Conservation (phyloP, 2,888 invertebrate species). For the Aplocera efformata region DNA sequence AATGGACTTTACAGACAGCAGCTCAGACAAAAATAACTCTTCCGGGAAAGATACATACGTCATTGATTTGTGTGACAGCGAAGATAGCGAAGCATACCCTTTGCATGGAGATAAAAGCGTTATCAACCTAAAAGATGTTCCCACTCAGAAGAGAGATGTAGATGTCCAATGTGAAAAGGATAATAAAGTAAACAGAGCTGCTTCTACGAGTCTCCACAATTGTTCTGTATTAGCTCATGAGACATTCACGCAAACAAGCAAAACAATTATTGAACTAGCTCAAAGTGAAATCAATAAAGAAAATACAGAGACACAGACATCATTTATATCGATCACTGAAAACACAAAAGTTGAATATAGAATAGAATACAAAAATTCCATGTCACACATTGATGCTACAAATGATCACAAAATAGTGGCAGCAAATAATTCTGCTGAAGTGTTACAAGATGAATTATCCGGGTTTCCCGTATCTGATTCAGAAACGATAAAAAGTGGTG, state of each 20-base stretch:
- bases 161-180: conserved; percentile 26
- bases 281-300: conserved; percentile 43
- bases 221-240: conserved; percentile 52
- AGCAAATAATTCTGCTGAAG: conserved; percentile 7
- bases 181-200: conserved; percentile 28
- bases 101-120: conserved; percentile 36
- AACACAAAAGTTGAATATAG: conserved; percentile 53
- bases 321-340: conserved; percentile 56
- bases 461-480: conserved; percentile 41
- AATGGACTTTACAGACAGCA: conserved; percentile 62
- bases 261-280: conserved; percentile 77
- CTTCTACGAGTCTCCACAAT: conserved; percentile 35
- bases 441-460: conserved; percentile 48
- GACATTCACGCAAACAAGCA: conserved; percentile 79
- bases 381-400: conserved; percentile 25
- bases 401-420: conserved; percentile 3
- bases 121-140: conserved; percentile 32
- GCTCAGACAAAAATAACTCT: conserved; percentile 62
- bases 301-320: conserved; percentile 66
- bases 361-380: conserved; percentile 40
- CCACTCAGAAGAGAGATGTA: conserved; percentile 25
- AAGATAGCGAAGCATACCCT: conserved; percentile 52
- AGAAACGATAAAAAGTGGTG: conserved; percentile 36
- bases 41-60: conserved; percentile 67
- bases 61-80: conserved; percentile 57